Evolutionary conservation across 2,888 invertebrate species (phyloP), one percentile per base, ranked within the genome.

Genomic region (Lomographa bimaculata): DNA sequence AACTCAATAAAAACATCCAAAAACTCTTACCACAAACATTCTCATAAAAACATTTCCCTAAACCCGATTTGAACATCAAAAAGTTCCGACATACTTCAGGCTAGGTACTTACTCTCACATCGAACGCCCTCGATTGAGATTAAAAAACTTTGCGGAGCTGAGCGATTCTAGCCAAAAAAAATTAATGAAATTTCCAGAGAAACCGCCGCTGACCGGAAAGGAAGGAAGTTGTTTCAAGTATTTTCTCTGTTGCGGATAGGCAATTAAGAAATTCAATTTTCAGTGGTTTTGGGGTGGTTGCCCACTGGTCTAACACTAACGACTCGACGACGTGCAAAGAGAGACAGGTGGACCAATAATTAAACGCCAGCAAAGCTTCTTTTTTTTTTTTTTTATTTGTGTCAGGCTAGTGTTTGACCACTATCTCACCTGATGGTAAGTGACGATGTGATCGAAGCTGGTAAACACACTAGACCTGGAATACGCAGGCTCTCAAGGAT

Each of bases 261-360:
- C 74, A 80, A 79, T 82, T 80, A 80, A 75, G 74, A 67, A 74
- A 77, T 79, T 80, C 71, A 78, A 79, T 80, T 79, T 74, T 67
- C 54, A 58, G 18, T 27, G 29, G 30, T 28, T 43, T 29, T 34
- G 1, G 32, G 20, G 2, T 14, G 3, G 4, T 4, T n/a, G 19
- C n/a, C 2, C 19, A n/a, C 5, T 7, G 7, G 19, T 16, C 16
- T 16, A 16, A 18, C 3, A n/a, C n/a, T n/a, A n/a, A n/a, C n/a
- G n/a, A n/a, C n/a, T n/a, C n/a, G n/a, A n/a, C n/a, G n/a, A n/a
- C 5, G 18, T 18, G 29, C 12, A 27, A n/a, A n/a, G n/a, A n/a
- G n/a, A n/a, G n/a, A n/a, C n/a, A n/a, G n/a, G n/a, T n/a, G n/a
- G n/a, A n/a, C n/a, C n/a, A n/a, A n/a, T n/a, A n/a, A n/a, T n/a